Percentiles rank a stretch among this genome's conserved stretches.
Conservation (phyloP, 1,140 invertebrate species). For the Nasonia giraulti region DNA sequence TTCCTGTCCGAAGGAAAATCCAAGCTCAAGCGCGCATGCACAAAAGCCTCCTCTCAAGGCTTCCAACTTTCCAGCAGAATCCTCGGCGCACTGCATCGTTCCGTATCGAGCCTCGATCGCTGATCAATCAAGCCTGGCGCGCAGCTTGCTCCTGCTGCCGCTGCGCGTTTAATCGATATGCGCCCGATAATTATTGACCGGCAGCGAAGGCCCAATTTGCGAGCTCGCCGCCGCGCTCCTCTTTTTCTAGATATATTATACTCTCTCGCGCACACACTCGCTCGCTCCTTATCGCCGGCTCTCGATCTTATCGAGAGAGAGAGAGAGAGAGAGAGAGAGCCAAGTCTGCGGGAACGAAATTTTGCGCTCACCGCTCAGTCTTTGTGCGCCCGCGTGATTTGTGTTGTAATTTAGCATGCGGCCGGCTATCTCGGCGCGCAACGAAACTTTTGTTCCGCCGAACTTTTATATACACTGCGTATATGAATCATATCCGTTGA, state of each 20-base stretch:
- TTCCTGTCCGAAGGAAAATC: background rate
- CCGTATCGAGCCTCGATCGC: constrained; percentile 59
- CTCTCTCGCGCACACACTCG: background rate
- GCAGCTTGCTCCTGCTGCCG: background rate
- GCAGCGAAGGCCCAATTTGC: constrained; percentile 55
- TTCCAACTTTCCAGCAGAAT: background rate
- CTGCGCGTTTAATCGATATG: constrained; percentile 63
- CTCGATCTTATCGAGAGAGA: constrained; percentile 37
- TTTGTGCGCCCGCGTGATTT: no score
- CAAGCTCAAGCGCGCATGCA: background rate
- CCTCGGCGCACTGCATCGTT: background rate
- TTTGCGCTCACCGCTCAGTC: background rate
- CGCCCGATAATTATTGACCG: constrained; percentile 67
- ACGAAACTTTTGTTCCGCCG: no score
- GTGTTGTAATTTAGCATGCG: background rate
- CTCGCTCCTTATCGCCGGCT: background rate
- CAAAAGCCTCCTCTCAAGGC: background rate
- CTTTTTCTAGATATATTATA: constrained; percentile 33
- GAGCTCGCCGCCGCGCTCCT: constrained; percentile 44
- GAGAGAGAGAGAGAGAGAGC: background rate
- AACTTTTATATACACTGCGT: no score
- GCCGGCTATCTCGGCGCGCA: no score
- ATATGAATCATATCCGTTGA: no score
- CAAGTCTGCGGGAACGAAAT: background rate
- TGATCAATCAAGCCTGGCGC: constrained; percentile 64